Evolutionary conservation across 64 coral and sea anemone species (phyloP).

Genomic region (Acropora tenuis): DNA sequence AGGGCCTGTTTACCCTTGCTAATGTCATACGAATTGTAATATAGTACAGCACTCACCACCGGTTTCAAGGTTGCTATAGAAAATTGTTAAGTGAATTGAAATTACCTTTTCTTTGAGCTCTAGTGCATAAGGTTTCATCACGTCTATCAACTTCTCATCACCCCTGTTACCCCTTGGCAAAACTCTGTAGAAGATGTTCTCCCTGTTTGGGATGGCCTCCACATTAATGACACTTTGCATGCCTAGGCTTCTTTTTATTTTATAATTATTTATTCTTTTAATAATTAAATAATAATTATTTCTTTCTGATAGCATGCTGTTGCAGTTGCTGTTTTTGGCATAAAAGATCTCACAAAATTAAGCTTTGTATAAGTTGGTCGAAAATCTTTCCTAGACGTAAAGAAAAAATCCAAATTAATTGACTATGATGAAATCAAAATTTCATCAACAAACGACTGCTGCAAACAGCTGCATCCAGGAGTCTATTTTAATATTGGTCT

Average conservation of each 20-base stretch:
- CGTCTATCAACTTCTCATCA: constrained; percentile 37
- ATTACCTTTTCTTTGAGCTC: too few species aligned
- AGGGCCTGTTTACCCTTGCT: too few species aligned
- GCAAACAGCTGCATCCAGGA: background rate
- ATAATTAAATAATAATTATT: too few species aligned
- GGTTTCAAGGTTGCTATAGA: too few species aligned
- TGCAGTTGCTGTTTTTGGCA: constrained; percentile 59
- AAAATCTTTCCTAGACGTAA: constrained; percentile 58
- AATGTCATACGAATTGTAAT: too few species aligned
- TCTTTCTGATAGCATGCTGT: background rate
- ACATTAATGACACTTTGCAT: constrained; percentile 29
- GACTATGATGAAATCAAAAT: background rate
- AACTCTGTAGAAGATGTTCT: constrained; percentile 47
- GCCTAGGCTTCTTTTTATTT: background rate
- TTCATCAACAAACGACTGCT: background rate
- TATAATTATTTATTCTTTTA: too few species aligned
- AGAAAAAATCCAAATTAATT: background rate
- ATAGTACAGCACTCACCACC: too few species aligned
- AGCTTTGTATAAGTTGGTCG: too few species aligned
- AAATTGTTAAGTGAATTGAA: too few species aligned
- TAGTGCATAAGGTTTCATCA: too few species aligned
- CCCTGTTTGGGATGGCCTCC: constrained; percentile 48
- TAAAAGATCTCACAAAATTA: constrained; percentile 37
- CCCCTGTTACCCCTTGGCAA: constrained; percentile 39
- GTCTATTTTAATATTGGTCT: background rate